A percentile compares a stretch with the other conserved stretches of the same genome.
phyloP scores from a whole-genome alignment of 2,797 vertebrate genomes.

The Octomys mimax region DNA sequence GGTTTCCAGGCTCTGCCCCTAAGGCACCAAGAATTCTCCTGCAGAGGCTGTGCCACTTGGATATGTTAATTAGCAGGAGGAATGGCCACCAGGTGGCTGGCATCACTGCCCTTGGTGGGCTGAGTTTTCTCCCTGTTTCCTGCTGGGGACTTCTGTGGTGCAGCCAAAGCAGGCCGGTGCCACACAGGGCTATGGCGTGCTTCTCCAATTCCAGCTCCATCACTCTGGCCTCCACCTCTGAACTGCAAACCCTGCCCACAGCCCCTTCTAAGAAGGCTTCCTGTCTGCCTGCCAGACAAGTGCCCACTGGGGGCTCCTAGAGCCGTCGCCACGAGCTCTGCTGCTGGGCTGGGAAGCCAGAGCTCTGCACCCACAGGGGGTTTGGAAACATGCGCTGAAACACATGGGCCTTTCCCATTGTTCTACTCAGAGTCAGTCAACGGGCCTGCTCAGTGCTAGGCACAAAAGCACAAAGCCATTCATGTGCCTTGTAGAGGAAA shows the following conservation, averaged over 20 bases:
- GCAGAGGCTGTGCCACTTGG: neutral
- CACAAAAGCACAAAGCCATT: neutral
- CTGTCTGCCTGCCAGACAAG: neutral
- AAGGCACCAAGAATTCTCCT: neutral
- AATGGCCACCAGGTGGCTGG: neutral
- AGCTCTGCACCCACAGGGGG: neutral
- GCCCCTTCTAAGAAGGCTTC: neutral
- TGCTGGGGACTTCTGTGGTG: neutral
- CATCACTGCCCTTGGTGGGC: neutral
- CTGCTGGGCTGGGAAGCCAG: neutral
- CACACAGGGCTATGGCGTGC: accelerated
- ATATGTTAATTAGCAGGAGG: neutral
- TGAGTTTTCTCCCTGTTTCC: neutral
- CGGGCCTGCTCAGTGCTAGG: neutral
- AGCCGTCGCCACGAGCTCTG: neutral
- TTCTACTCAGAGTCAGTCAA: neutral
- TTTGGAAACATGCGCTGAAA: neutral
- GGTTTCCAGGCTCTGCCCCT: neutral
- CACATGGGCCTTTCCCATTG: neutral
- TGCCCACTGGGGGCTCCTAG: accelerated
- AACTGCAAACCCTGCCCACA: neutral
- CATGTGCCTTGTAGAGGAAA: neutral
- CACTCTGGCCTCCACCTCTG: neutral
- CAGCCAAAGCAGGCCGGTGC: neutral
- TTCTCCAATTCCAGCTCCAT: neutral